These are phyloP conservation scores for Caenorhabditis remanei DNA, from an alignment of 1,140 invertebrate genomes.

Conservation along the genomic window DNA sequence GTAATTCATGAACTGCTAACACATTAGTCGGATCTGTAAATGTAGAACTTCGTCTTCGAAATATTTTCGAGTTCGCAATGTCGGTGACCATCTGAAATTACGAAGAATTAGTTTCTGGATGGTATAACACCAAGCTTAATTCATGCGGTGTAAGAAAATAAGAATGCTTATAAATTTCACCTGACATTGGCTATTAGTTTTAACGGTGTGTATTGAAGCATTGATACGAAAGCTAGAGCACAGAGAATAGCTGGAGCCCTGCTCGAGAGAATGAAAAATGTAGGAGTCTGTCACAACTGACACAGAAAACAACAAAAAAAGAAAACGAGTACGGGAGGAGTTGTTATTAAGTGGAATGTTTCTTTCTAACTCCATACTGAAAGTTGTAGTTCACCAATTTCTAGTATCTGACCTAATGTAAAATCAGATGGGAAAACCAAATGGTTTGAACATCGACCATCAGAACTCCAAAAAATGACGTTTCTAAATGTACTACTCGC, in stretches of 20 bases:
- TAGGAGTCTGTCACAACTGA: neutral
- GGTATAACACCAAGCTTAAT: neutral
- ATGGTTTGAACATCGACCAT: neutral
- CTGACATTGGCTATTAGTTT: neutral
- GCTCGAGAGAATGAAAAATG: neutral
- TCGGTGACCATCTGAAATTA: neutral
- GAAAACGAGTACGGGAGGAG: neutral
- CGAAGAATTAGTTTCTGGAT: neutral
- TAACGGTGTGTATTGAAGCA: neutral
- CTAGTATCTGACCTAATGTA: too few species aligned
- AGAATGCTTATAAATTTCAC: neutral
- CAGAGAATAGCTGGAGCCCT: neutral
- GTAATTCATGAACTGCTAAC: slow-evolving; percentile 23
- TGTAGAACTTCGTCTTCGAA: slow-evolving; percentile 36
- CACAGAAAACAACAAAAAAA: neutral
- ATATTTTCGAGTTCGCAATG: slow-evolving; percentile 27
- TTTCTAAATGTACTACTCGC: slow-evolving; percentile 31
- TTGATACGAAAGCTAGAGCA: slow-evolving; percentile 4
- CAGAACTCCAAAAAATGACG: neutral
- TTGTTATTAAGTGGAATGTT: neutral
- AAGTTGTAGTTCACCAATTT: neutral
- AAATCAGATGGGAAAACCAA: too few species aligned
- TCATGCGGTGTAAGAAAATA: too few species aligned
- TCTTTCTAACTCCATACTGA: neutral
- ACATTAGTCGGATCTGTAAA: slow-evolving; percentile 42